Conservation (phyloP, 2,888 invertebrate species). For the Drosophila mulleri region DNA sequence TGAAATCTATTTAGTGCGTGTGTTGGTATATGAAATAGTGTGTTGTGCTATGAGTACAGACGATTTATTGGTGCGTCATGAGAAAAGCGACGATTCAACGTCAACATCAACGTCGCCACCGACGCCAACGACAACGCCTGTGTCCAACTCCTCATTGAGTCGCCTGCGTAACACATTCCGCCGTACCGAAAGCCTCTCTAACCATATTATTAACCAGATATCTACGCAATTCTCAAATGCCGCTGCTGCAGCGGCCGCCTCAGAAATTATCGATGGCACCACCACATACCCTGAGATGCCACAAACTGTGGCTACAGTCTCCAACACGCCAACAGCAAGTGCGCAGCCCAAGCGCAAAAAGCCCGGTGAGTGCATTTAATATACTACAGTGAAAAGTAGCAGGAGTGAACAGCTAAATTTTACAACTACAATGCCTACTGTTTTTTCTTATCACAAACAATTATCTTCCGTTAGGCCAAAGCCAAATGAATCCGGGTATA, state of each 20-base stretch:
- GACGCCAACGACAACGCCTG: conserved; percentile 55
- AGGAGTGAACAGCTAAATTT: background rate
- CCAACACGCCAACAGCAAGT: conserved; percentile 3
- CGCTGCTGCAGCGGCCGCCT: conserved; percentile 77
- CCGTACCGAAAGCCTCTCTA: conserved; percentile 83
- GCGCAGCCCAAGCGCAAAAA: conserved; percentile 67
- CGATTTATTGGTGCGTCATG: conserved; percentile 82
- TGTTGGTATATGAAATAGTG: conserved; percentile 21
- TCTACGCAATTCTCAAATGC: conserved; percentile 81
- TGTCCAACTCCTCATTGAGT: conserved; percentile 75
- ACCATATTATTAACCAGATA: conserved; percentile 81
- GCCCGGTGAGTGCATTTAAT: conserved; percentile 73
- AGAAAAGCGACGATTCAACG: conserved; percentile 81
- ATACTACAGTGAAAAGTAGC: background rate
- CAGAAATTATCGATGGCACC: conserved; percentile 78
- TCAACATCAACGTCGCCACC: conserved; percentile 33
- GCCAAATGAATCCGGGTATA: background rate
- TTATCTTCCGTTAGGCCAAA: background rate
- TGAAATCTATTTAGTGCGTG: conserved; percentile 12
- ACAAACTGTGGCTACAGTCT: conserved; percentile 26
- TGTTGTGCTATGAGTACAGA: conserved; percentile 77
- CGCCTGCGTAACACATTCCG: conserved; percentile 84
- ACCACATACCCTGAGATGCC: conserved; percentile 60
- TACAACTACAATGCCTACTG: background rate
- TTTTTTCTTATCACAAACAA: background rate